A percentile compares a stretch with the other conserved stretches of the same genome.
Conservation (phyloP, 1,140 invertebrate species). For the Drosophila nigromelanica region DNA sequence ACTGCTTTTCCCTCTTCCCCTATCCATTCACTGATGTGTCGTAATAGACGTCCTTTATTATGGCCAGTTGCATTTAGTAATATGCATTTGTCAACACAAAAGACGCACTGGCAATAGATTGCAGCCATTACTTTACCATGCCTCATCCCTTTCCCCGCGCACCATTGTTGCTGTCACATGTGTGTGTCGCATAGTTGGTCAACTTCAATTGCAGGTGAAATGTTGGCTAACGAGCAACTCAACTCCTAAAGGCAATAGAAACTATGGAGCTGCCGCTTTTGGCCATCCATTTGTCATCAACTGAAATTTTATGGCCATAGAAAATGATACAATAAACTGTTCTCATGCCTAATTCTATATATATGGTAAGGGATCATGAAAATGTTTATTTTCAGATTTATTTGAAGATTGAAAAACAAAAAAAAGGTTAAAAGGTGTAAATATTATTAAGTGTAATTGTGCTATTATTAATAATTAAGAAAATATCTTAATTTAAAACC, state of each 20-base stretch:
- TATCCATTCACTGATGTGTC: slow-evolving; percentile 23
- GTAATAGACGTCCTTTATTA: slow-evolving; percentile 67
- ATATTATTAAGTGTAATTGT: too few relatives aligned
- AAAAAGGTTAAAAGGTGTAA: too few relatives aligned
- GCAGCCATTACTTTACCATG: slow-evolving; percentile 16
- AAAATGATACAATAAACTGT: slow-evolving; percentile 19
- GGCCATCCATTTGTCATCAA: slow-evolving; percentile 23
- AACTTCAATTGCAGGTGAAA: slow-evolving; percentile 41
- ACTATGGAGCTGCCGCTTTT: slow-evolving; percentile 6
- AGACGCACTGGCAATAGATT: slow-evolving; percentile 39
- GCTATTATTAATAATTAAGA: too few relatives aligned
- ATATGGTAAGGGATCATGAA: background rate
- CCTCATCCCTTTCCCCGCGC: background rate
- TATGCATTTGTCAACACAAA: slow-evolving; percentile 72
- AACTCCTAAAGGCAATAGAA: slow-evolving; percentile 24
- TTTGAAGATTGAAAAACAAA: too few relatives aligned
- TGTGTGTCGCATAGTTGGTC: slow-evolving; percentile 11
- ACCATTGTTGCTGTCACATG: background rate
- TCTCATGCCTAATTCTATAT: slow-evolving; percentile 4
- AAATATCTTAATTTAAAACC: too few relatives aligned
- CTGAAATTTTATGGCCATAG: slow-evolving; percentile 21
- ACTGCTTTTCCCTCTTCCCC: slow-evolving; percentile 11
- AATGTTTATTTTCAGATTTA: background rate
- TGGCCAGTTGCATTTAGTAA: slow-evolving; percentile 67
- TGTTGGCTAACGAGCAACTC: slow-evolving; percentile 39